These are phyloP conservation scores for Gastrophryne carolinensis DNA, from an alignment of 2,797 vertebrate genomes.

Conservation along the genomic window DNA sequence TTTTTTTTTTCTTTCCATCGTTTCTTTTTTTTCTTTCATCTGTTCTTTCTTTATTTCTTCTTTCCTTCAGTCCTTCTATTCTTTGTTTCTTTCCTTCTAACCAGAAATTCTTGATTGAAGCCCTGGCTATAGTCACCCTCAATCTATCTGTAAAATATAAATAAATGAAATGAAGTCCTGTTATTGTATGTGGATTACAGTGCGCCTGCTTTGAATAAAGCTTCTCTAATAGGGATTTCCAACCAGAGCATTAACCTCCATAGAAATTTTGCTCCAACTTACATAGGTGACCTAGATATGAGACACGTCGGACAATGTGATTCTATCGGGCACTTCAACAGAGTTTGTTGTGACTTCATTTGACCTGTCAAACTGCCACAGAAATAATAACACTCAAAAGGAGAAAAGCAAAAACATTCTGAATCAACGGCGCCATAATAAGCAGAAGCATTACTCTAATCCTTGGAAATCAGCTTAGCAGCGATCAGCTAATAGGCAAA, in stretches of 20 bases:
- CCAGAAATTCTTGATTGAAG: too few species aligned
- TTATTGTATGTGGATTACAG: background rate
- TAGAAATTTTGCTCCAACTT: background rate
- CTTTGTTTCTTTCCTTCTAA: too few species aligned
- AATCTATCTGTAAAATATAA: too few species aligned
- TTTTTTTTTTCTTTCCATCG: too few species aligned
- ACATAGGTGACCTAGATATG: background rate
- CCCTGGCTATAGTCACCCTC: too few species aligned
- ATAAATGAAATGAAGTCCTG: background rate
- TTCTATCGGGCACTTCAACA: background rate
- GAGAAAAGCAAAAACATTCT: background rate
- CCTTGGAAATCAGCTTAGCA: conserved; percentile 29
- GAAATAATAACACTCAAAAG: background rate
- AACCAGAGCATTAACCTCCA: background rate
- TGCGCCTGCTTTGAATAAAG: background rate
- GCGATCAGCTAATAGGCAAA: background rate
- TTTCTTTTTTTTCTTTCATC: too few species aligned
- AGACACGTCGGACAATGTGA: background rate
- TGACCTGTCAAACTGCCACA: background rate
- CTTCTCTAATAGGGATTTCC: background rate
- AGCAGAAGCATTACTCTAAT: conserved; percentile 36
- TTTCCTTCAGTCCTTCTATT: too few species aligned
- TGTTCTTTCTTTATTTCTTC: too few species aligned
- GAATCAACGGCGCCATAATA: background rate
- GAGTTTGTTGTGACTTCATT: background rate